A percentile compares a stretch with the other conserved stretches of the same genome.
Conservation (phyloP, 2,888 invertebrate species). For the Drosophila neutralis region DNA sequence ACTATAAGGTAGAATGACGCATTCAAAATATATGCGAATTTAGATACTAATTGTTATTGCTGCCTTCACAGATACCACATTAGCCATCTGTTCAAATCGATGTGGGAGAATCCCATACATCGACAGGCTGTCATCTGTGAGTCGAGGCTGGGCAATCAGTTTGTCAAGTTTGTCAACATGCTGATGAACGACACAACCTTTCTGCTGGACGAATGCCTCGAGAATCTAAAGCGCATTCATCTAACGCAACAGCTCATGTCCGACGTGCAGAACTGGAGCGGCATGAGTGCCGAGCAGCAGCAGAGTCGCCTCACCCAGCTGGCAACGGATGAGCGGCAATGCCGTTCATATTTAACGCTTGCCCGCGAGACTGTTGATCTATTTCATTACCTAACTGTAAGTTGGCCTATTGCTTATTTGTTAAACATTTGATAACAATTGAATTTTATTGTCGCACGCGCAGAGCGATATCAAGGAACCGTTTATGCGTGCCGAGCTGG, state of each 20-base stretch:
- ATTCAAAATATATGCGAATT: not conserved
- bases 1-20: slow-evolving; percentile 89
- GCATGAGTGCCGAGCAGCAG: slow-evolving; percentile 88
- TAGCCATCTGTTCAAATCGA: slow-evolving; percentile 96
- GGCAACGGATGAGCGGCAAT: slow-evolving; percentile 93
- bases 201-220: slow-evolving; percentile 96
- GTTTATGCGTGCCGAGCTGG: slow-evolving; percentile 96
- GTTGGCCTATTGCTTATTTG: slow-evolving; percentile 1
- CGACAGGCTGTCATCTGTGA: slow-evolving; percentile 94
- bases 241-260: slow-evolving; percentile 91
- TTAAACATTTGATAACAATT: not conserved
- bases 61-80: slow-evolving; percentile 90
- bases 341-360: slow-evolving; percentile 95
- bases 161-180: slow-evolving; percentile 98
- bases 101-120: slow-evolving; percentile 97
- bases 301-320: slow-evolving; percentile 92
- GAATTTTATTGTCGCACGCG: not conserved
- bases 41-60: not conserved
- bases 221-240: slow-evolving; percentile 94
- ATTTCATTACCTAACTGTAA: slow-evolving; percentile 96
- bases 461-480: slow-evolving; percentile 94
- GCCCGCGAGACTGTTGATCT: slow-evolving; percentile 98
- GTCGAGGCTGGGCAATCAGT: slow-evolving; percentile 95
- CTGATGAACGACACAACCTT: slow-evolving; percentile 99
- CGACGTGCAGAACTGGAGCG: slow-evolving; percentile 88